Evolutionary conservation across 1,140 invertebrate species (phyloP), one percentile per base, ranked within the genome.

Genomic region (Formica selysi): DNA sequence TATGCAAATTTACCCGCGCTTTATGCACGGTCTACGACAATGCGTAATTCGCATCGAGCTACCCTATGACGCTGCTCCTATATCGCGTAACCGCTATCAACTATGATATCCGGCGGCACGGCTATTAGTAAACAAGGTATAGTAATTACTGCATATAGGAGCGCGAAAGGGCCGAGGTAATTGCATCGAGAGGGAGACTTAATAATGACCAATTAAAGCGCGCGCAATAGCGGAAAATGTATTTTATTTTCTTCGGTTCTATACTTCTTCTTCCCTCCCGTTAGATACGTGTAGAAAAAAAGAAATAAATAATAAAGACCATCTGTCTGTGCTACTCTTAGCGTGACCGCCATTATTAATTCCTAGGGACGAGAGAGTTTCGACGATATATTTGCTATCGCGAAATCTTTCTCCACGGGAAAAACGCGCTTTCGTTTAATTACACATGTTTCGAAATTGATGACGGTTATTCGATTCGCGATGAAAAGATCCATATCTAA

Each of bases 121-220:
- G 48, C 54, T 87, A 87, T 87, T 86, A 89, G 74, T 85, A 87
- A 89, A 87, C 44, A 51, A 83, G 62, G 74, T 83, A 76, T 71
- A 81, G 76, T 90, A 89, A 90, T 90, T 85, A 89, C 68, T 44
- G 26, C 16, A 13, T 29, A 6, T 36, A n/a, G 71, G 48, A 86
- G 13, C 11, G 71, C 26, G 22, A 89, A 87, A 70, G 48, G 71
- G 36, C n/a, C 36, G 29, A 19, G n/a, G 59, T 85, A 73, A 87
- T 87, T 70, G 62, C 44, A 36, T n/a, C 7, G 6, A n/a, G 11
- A 19, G 36, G 74, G 54, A 48, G 65, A 73, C 67, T 65, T 83
- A 44, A 88, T 71, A 88, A 76, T 51, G 54, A 68, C n/a, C 57
- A 19, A 62, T 73, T 81, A 32, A 86, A 65, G 51, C 41, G 41